These are phyloP conservation scores for Echinarachnius parma DNA, from an alignment of 53 echinoderm and acorn worm species.

Conservation along the genomic window DNA sequence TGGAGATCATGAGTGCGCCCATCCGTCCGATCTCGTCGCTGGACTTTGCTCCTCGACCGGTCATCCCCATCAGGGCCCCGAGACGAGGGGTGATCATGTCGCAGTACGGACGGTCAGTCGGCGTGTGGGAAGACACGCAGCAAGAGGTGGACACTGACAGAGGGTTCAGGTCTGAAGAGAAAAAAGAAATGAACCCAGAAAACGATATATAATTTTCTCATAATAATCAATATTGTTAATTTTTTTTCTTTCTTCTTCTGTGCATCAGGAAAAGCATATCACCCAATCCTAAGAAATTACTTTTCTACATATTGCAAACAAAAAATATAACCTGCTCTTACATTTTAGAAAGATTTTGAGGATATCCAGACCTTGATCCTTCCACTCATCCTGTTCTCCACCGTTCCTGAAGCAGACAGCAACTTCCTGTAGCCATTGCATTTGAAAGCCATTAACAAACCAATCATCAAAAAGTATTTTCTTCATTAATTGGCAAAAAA, in stretches of 20 bases:
- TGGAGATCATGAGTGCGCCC: constrained; percentile 75
- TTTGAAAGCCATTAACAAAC: not conserved
- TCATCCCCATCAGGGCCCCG: constrained; percentile 70
- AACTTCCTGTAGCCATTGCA: no score
- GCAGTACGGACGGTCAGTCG: constrained; percentile 62
- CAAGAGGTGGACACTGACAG: constrained; percentile 47
- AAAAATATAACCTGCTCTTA: no score
- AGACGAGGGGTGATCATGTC: constrained; percentile 81
- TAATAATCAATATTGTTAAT: no score
- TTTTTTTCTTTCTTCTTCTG: no score
- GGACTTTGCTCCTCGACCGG: constrained; percentile 79
- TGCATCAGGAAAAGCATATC: not conserved
- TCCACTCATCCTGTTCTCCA: no score
- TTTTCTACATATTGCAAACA: no score
- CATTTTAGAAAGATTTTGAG: no score
- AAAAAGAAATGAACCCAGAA: no score
- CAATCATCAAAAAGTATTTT: not conserved
- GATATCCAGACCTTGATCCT: no score
- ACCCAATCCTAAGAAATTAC: no score
- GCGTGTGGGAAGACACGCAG: constrained; percentile 61
- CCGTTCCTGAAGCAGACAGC: no score
- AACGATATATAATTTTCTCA: no score
- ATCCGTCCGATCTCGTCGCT: constrained; percentile 79
- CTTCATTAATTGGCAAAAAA: not conserved
- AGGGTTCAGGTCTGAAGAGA: constrained; percentile 39